Conservation (phyloP, 1,140 invertebrate genomes). For the Psix sp. region DNA sequence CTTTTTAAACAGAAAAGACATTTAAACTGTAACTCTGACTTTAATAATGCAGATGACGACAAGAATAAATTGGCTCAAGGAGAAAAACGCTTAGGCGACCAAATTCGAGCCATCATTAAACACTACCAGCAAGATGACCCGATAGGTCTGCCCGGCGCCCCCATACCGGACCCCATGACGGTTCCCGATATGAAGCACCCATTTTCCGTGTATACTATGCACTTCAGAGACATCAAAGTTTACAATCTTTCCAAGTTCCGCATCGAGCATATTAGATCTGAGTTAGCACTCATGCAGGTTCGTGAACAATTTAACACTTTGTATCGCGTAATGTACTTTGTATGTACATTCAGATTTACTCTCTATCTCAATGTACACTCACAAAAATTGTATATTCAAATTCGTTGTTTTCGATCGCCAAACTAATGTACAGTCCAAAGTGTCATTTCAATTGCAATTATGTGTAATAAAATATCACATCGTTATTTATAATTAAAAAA, state of each 20-base stretch:
- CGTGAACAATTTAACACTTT: slow-evolving; percentile 18
- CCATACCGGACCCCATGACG: slow-evolving; percentile 86
- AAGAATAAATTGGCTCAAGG: slow-evolving; percentile 72
- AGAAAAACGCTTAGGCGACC: slow-evolving; percentile 83
- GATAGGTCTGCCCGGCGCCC: slow-evolving; percentile 84
- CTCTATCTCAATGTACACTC: too few species aligned
- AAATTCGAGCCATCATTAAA: slow-evolving; percentile 84
- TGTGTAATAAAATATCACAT: too few species aligned
- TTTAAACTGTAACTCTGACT: not conserved
- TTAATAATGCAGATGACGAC: slow-evolving; percentile 40
- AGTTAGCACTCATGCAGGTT: slow-evolving; percentile 83
- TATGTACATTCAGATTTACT: too few species aligned
- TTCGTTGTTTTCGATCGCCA: too few species aligned
- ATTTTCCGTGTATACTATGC: slow-evolving; percentile 83
- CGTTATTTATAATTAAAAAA: too few species aligned
- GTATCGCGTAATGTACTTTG: too few species aligned
- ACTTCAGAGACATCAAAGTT: slow-evolving; percentile 83
- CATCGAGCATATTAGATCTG: slow-evolving; percentile 81
- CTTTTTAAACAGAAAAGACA: not conserved
- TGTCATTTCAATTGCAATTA: too few species aligned
- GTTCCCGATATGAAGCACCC: slow-evolving; percentile 87
- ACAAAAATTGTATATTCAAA: too few species aligned
- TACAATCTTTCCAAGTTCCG: slow-evolving; percentile 87
- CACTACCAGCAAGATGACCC: slow-evolving; percentile 90
- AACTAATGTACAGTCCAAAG: too few species aligned